A percentile compares a stretch with the other conserved stretches of the same genome.
phyloP scores from a whole-genome alignment of 2,113 vertebrate genomes.

The Chroicocephalus ridibundus region DNA sequence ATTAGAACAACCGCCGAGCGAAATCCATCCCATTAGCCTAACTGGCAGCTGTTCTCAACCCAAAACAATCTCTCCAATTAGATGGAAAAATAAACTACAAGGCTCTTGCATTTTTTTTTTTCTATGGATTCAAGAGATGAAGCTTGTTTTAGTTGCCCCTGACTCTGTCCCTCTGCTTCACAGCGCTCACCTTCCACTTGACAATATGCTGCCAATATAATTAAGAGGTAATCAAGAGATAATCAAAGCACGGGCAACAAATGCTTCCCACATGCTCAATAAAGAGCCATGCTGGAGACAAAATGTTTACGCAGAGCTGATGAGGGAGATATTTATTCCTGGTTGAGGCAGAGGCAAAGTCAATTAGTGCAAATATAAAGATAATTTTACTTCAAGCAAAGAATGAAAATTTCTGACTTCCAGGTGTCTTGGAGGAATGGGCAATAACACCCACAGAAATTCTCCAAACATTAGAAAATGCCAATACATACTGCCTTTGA shows the following conservation, averaged over 20 bases:
- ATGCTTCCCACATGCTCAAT: constrained; percentile 39
- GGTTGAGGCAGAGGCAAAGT: constrained; percentile 30
- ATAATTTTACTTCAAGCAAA: neutral
- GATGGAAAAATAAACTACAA: neutral
- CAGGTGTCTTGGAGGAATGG: neutral
- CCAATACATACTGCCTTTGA: neutral
- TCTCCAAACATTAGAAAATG: neutral
- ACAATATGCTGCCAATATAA: constrained; percentile 32
- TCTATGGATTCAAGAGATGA: neutral
- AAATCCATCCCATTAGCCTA: neutral
- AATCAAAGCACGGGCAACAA: constrained; percentile 38
- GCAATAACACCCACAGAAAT: neutral
- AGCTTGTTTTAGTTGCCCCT: neutral
- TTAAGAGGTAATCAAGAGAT: constrained; percentile 64
- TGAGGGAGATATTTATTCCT: neutral
- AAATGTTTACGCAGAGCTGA: neutral
- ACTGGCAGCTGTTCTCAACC: neutral
- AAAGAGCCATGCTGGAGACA: neutral
- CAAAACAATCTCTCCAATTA: neutral
- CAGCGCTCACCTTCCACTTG: neutral
- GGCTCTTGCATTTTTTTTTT: neutral
- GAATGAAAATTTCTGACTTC: neutral
- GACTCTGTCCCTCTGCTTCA: neutral
- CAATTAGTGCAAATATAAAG: constrained; percentile 22
- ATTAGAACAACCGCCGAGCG: neutral